Evolutionary conservation across 2,797 vertebrate genomes (phyloP).

Genomic region (Psittacula derbiana): DNA sequence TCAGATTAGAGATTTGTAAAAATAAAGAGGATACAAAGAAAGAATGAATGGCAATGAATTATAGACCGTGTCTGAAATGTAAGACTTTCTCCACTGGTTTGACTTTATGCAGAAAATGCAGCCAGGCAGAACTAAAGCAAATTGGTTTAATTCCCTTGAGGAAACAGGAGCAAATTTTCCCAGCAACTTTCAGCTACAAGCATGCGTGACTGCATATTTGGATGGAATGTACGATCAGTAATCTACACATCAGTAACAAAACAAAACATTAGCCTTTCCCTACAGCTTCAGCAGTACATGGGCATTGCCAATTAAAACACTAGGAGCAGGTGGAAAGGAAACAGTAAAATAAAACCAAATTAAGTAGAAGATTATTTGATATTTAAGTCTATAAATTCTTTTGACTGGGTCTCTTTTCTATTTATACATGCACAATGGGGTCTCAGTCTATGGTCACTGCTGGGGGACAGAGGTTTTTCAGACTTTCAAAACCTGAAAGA

Average conservation of each 20-base stretch:
- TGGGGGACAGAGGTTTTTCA: background rate
- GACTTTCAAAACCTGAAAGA: background rate
- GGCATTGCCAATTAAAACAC: constrained; percentile 50
- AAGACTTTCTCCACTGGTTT: constrained; percentile 31
- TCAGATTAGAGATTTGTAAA: background rate
- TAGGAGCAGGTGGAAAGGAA: constrained; percentile 9
- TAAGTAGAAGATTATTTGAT: background rate
- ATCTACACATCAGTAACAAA: constrained; percentile 55
- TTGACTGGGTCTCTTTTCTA: background rate
- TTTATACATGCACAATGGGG: background rate
- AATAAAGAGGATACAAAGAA: background rate
- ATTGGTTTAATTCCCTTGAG: constrained; percentile 78
- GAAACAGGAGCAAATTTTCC: constrained; percentile 73
- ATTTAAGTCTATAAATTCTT: background rate
- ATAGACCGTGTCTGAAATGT: constrained; percentile 11
- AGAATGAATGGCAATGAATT: constrained; percentile 2
- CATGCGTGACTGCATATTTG: constrained; percentile 51
- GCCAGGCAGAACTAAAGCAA: constrained; percentile 81
- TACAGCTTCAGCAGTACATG: background rate
- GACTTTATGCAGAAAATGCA: constrained; percentile 77
- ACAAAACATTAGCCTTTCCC: constrained; percentile 58
- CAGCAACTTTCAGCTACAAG: constrained; percentile 65
- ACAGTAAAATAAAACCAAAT: constrained; percentile 6
- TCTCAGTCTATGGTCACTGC: background rate
- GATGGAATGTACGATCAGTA: constrained; percentile 48